These are phyloP conservation scores for Paedocypris sp. DNA, from an alignment of 2,113 vertebrate species.

Conservation along the genomic window DNA sequence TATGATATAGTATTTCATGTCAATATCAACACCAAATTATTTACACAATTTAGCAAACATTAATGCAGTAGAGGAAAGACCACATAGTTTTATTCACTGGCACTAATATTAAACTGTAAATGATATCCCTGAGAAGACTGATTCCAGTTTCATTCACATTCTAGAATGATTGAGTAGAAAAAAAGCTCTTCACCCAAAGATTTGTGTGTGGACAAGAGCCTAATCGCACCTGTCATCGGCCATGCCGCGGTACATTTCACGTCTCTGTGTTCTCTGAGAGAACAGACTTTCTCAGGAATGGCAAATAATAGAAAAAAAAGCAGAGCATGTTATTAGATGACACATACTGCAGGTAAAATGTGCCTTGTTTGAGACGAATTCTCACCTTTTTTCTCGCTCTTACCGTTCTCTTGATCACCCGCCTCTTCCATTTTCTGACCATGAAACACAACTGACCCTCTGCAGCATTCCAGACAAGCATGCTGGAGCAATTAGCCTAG, in stretches of 20 bases:
- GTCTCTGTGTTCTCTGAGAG: slow-evolving; percentile 27
- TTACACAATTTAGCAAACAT: too few relatives aligned
- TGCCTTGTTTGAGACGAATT: too few relatives aligned
- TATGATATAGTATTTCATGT: too few relatives aligned
- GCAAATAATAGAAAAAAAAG: too few relatives aligned
- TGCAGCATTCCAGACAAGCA: slow-evolving; percentile 5
- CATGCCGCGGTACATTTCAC: slow-evolving; percentile 41
- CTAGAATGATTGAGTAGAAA: slow-evolving; percentile 35
- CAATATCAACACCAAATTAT: too few relatives aligned
- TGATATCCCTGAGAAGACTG: slow-evolving; percentile 54
- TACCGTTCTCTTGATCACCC: neutral
- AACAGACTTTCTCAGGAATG: too few relatives aligned
- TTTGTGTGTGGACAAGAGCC: slow-evolving; percentile 37
- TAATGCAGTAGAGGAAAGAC: neutral
- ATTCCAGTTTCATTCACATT: slow-evolving; percentile 34
- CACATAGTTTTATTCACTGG: slow-evolving; percentile 30
- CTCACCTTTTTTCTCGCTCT: too few relatives aligned
- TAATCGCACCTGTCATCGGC: slow-evolving; percentile 41
- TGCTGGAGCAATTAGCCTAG: neutral
- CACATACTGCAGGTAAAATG: too few relatives aligned
- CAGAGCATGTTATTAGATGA: too few relatives aligned
- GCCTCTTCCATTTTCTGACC: neutral
- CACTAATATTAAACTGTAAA: slow-evolving; percentile 44
- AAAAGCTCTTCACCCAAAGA: slow-evolving; percentile 30
- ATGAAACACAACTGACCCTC: neutral